Evolutionary conservation across 2,797 vertebrate genomes (phyloP), one percentile per base, ranked within the genome.

Genomic region (Etheostoma perlongum): DNA sequence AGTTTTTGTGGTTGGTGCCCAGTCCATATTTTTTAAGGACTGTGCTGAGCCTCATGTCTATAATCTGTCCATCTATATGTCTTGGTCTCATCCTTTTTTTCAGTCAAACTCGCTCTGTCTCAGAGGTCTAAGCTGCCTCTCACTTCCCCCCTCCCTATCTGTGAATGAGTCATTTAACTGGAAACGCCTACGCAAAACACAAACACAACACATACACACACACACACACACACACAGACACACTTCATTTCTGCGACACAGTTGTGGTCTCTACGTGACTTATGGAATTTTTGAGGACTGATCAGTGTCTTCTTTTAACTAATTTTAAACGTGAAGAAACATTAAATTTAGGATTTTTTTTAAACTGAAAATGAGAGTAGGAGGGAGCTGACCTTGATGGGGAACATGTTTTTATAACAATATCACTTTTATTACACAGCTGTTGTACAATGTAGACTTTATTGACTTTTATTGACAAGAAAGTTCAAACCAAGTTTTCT

Each of bases 101-200:
- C 9, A 2, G 1, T 10, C 6, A 36, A 0, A 15, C 27, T 13
- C n/a, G 15, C 4, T 25, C 8, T 49, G 10, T 42, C 10, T 75
- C 16, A 16, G 5, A 64, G 59, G 40, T 18, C 6, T 42, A 18
- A 36, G 0, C 18, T 21, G 12, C 2, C 6, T 25, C 5, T 0
- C 59, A 55, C 66, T 23, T 60, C 79, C 76, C 76, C 18, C 59
- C 68, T 25, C 19, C 5, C 6, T 23, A 2, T 14, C 25, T 14
- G 27, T 47, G 4, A 51, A 2, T 21, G 27, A 68, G 4, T 63
- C 74, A 77, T 67, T 59, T 79, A 59, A 71, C 72, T 70, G 78
- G 77, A 89, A 87, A 76, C 72, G 47, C 69, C 46, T 59, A 68
- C 73, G 3, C 67, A 68, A 2, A 42, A 4, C 58, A 14, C 40